A percentile compares a stretch with the other conserved stretches of the same genome.
phyloP scores from a whole-genome alignment of 2,113 vertebrate species.

The Terrapene triunguis region DNA sequence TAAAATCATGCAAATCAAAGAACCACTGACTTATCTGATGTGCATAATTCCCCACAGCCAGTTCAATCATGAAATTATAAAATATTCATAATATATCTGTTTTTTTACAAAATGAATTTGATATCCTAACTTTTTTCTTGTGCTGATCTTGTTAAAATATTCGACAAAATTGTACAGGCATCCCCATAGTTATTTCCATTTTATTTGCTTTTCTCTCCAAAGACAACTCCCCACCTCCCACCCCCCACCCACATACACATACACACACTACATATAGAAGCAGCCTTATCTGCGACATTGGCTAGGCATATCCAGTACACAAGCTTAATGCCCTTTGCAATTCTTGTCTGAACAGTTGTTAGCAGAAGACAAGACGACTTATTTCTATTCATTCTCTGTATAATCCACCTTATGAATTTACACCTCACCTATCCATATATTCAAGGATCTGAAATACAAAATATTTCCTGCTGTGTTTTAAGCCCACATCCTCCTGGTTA shows the following conservation, averaged over 20 bases:
- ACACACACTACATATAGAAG: accelerated
- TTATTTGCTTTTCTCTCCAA: not conserved
- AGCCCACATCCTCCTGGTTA: slow-evolving; percentile 53
- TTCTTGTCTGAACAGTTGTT: slow-evolving; percentile 49
- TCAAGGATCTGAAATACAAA: slow-evolving; percentile 41
- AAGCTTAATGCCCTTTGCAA: slow-evolving; percentile 42
- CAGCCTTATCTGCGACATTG: not conserved
- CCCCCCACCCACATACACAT: not conserved
- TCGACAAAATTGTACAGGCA: not conserved
- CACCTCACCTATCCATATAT: slow-evolving; percentile 30
- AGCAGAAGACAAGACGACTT: slow-evolving; percentile 52
- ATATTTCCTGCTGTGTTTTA: slow-evolving; percentile 61
- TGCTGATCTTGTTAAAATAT: not conserved
- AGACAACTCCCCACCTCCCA: not conserved
- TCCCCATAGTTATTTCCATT: not conserved
- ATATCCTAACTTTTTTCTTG: not conserved
- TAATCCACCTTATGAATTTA: slow-evolving; percentile 66
- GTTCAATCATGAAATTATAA: not conserved
- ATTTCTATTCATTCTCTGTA: slow-evolving; percentile 36
- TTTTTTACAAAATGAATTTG: slow-evolving; percentile 9
- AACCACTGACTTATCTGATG: not conserved
- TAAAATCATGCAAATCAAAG: slow-evolving; percentile 44
- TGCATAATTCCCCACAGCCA: slow-evolving; percentile 27
- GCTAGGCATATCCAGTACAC: not conserved
- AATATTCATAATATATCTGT: slow-evolving; percentile 11